These are phyloP conservation scores for Oxytorus armatus DNA, from an alignment of 2,888 invertebrate species.

Conservation along the genomic window DNA sequence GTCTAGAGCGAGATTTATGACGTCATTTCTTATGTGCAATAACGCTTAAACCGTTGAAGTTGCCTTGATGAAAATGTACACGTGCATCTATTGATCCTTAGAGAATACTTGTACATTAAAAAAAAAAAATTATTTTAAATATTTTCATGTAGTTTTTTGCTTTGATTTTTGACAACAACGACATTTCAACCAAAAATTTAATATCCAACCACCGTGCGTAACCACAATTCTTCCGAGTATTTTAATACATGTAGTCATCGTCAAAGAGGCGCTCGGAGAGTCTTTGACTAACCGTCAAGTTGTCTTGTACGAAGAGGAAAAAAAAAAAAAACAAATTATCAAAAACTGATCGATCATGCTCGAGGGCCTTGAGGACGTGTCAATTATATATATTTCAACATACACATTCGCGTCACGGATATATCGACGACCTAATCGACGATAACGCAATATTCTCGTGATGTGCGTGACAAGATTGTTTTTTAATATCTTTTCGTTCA, in stretches of 20 bases:
- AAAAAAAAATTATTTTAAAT: too few species aligned
- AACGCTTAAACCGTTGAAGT: too few species aligned
- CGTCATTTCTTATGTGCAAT: too few species aligned
- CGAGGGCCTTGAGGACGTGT: slow-evolving; percentile 39
- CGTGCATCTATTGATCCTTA: too few species aligned
- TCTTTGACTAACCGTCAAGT: slow-evolving; percentile 42
- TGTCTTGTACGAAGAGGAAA: slow-evolving; percentile 23
- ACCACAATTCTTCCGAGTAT: slow-evolving; percentile 9
- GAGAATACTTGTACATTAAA: too few species aligned
- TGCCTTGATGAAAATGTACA: too few species aligned
- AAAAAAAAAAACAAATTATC: slow-evolving; percentile 30
- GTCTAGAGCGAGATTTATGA: too few species aligned
- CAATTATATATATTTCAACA: slow-evolving; percentile 58
- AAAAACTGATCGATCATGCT: slow-evolving; percentile 47
- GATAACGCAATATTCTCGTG: slow-evolving; percentile 40
- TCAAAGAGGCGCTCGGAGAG: neutral
- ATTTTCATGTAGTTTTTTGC: too few species aligned
- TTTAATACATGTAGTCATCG: slow-evolving; percentile 2
- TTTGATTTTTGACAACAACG: neutral
- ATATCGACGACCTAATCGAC: slow-evolving; percentile 48
- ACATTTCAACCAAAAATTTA: slow-evolving; percentile 15
- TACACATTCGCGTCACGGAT: neutral
- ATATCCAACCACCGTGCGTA: neutral
- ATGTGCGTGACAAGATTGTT: slow-evolving; percentile 27
- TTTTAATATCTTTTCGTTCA: slow-evolving; percentile 13